Evolutionary conservation across 2,113 vertebrate species (phyloP).

Genomic region (Girardinichthys multiradiatus): DNA sequence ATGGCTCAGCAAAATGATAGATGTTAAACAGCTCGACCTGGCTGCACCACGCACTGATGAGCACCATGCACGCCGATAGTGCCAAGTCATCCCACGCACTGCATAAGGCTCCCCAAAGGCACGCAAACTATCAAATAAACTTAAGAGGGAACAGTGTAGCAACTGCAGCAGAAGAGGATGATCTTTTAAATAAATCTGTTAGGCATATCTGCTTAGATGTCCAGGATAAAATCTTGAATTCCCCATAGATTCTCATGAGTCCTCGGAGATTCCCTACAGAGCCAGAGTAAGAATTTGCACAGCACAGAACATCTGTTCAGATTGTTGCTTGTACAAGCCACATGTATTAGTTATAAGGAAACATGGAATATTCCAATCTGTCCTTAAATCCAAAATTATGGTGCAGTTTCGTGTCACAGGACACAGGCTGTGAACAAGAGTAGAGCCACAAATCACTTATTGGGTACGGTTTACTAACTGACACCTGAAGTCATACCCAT

Average conservation of each 20-base stretch:
- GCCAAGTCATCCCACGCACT: slow-evolving; percentile 65
- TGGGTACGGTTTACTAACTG: slow-evolving; percentile 49
- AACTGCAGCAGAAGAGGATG: slow-evolving; percentile 37
- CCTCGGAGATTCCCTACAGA: slow-evolving; percentile 30
- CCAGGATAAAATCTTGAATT: slow-evolving; percentile 30
- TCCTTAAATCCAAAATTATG: slow-evolving; percentile 66
- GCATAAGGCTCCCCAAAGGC: slow-evolving; percentile 44
- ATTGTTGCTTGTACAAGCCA: slow-evolving; percentile 41
- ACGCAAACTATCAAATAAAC: slow-evolving; percentile 44
- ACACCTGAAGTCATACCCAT: slow-evolving; percentile 50
- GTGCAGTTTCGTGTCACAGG: slow-evolving; percentile 49
- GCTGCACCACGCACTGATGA: slow-evolving; percentile 54
- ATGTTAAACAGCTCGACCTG: slow-evolving; percentile 76
- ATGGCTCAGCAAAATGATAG: slow-evolving; percentile 73
- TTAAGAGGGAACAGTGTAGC: slow-evolving; percentile 44
- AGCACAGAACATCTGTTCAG: slow-evolving; percentile 55
- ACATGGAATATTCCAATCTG: slow-evolving; percentile 67
- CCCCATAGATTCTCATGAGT: slow-evolving; percentile 33
- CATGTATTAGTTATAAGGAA: slow-evolving; percentile 68
- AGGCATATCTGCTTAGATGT: slow-evolving; percentile 12
- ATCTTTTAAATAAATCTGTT: slow-evolving; percentile 26
- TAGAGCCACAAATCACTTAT: slow-evolving; percentile 55
- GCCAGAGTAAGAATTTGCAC: slow-evolving; percentile 49
- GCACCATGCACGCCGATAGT: slow-evolving; percentile 47
- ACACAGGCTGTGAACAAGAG: slow-evolving; percentile 39